Conservation (phyloP, 2,113 vertebrate species). For the Empidonax traillii region DNA sequence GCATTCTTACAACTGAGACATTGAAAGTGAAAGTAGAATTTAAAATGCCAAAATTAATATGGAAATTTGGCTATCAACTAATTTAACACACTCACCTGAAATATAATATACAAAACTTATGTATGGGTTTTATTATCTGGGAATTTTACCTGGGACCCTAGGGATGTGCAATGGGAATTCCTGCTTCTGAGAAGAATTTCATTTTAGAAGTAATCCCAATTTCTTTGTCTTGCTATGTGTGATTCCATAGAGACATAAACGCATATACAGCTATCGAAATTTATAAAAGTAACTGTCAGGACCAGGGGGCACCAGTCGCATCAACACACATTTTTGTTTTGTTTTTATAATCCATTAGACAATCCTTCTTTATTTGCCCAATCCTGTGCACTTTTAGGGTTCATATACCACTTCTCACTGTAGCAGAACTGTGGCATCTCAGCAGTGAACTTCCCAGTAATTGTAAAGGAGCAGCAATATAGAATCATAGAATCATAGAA, state of each 20-base stretch:
- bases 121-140: background rate
- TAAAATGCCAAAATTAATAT: background rate
- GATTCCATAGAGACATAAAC: background rate
- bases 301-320: background rate
- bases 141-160: background rate
- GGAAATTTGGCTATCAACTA: background rate
- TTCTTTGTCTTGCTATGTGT: background rate
- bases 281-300: background rate
- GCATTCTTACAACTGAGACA: background rate
- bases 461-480: background rate
- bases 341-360: background rate
- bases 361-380: background rate
- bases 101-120: background rate
- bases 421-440: background rate
- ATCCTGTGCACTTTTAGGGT: background rate
- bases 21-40: background rate
- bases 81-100: background rate
- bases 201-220: background rate
- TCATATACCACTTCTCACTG: background rate
- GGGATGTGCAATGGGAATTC: background rate
- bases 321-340: background rate
- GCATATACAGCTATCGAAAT: background rate
- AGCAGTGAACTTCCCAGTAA: background rate
- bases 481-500: too few relatives aligned
- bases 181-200: background rate